These are phyloP conservation scores for Steatocranus sp. DNA, from an alignment of 2,797 vertebrate species.

Conservation along the genomic window DNA sequence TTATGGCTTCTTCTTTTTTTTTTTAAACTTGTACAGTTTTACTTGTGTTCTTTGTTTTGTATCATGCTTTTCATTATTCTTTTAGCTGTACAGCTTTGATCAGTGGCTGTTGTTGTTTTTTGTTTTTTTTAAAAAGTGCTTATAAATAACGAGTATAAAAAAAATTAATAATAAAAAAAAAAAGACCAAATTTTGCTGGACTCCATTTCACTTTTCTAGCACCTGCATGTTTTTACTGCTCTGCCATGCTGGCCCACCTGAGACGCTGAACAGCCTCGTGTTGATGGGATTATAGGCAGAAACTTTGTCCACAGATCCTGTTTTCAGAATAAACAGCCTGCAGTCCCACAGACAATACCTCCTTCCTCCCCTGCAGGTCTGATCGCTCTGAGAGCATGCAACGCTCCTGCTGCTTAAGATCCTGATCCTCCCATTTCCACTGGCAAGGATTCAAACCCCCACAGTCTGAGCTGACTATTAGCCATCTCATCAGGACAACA, in stretches of 20 bases:
- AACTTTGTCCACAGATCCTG: constrained; percentile 27
- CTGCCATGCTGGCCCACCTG: not conserved
- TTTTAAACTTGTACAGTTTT: not conserved
- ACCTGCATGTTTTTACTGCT: not conserved
- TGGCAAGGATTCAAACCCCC: not conserved
- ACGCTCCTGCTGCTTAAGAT: not conserved
- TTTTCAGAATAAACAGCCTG: constrained; percentile 57
- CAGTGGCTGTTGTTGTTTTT: no score
- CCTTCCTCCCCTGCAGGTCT: not conserved
- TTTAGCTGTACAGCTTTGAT: not conserved
- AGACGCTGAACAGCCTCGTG: not conserved
- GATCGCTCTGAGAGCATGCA: not conserved
- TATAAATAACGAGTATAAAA: fast-evolving
- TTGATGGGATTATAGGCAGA: not conserved
- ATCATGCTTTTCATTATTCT: not conserved
- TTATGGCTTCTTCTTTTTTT: not conserved
- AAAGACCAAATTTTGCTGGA: not conserved
- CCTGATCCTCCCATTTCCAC: constrained; percentile 4
- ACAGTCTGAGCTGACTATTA: not conserved
- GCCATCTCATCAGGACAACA: not conserved
- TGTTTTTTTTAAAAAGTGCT: not conserved
- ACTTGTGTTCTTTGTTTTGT: fast-evolving
- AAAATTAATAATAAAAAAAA: no score
- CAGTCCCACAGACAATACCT: constrained; percentile 16
- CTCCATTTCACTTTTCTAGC: not conserved